Base-by-base conservation (phyloP, 2,888 invertebrate species). In the Meteorus colon region DNA sequence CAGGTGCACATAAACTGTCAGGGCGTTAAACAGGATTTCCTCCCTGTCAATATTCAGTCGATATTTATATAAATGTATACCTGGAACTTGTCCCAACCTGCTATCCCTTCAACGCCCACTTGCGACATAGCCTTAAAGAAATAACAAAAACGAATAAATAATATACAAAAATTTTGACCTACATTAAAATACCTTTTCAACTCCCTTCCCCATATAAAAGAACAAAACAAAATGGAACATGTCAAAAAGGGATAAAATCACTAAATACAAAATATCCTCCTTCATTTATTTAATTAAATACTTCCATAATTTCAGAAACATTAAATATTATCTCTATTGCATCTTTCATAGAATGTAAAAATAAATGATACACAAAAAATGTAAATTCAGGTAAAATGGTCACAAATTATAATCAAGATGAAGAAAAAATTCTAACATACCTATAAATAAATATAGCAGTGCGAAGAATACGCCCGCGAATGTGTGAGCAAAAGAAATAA, bases 11-110 rank as follows among this genome's bases (percentile, higher is more conserved):
- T 51, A 70, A 74, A 59, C 55, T 59, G 51, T 70, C 75, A 73
- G 78, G 76, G 72, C 70, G 77, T 79, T 73, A 75, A 74, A 78
- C 77, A 77, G 79, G 80, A 80, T 80, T 78, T 80, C 79, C 79
- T 77, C 63, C 62, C 73, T 65, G 69, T 71, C 78, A 37, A 62
- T 73, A 76, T 76, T 73, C 67, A 65, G 69, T 65, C 69, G 72
- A 51, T 77, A 79, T 48, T 19, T 55, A 19, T 19, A 55, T 55
- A 19, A 19, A 55, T 78, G 77, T 67, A 66, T 74, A 74, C 73
- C 73, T 79, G 77, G 69, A 41, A 41, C 41, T 41, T n/a, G 41
- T 74, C 37, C 66, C 67, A 37, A 73, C 70, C 31, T 73, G 48
- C 34, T 41, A 41, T 29, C 68, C 45, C 19, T 55, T 63, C 60